Evolutionary conservation across 2,113 vertebrate species (phyloP).

Genomic region (Grammomys dolichurus): DNA sequence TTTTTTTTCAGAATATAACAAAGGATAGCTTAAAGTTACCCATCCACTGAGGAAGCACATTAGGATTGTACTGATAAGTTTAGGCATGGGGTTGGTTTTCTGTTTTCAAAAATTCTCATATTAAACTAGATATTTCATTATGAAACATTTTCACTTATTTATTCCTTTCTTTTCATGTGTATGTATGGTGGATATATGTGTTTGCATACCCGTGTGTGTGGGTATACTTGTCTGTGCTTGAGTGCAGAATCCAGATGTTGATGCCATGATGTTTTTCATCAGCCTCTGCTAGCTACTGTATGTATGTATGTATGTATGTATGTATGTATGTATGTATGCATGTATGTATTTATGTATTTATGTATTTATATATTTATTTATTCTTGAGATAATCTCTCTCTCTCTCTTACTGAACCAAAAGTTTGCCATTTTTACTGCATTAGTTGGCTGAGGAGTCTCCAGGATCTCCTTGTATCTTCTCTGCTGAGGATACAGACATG

Average conservation of each 20-base stretch:
- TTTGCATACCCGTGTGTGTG: neutral
- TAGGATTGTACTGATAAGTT: neutral
- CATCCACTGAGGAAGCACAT: neutral
- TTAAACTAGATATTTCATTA: neutral
- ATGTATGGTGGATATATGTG: neutral
- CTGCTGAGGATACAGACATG: neutral
- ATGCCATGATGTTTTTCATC: neutral
- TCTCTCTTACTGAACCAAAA: neutral
- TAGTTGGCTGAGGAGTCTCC: neutral
- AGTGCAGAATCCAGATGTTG: neutral
- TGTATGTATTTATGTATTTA: neutral
- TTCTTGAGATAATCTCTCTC: too few species aligned
- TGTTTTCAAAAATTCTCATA: conserved; percentile 37
- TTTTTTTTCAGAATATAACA: conserved; percentile 15
- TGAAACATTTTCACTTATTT: neutral
- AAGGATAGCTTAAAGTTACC: neutral
- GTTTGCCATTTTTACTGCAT: neutral
- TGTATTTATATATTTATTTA: neutral
- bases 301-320: neutral
- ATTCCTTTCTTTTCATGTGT: neutral
- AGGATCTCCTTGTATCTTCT: neutral
- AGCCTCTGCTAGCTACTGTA: neutral
- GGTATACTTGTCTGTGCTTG: neutral
- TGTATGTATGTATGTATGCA: neutral
- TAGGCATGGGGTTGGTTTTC: neutral